phyloP scores from a whole-genome alignment of 1,140 invertebrate genomes.

The Zaprionus kolodkinae region DNA sequence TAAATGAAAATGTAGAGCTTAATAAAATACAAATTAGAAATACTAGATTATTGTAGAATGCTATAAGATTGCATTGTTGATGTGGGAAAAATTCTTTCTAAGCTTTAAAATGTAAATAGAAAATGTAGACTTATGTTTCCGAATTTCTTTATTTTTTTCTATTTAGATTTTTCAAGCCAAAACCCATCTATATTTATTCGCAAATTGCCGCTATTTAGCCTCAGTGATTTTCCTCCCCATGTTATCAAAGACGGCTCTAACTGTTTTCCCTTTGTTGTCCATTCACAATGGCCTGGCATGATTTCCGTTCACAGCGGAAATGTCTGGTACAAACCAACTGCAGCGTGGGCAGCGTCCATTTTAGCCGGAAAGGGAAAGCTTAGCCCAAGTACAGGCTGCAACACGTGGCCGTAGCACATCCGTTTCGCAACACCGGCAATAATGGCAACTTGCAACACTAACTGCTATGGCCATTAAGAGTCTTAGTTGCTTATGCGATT shows the following conservation, averaged over 20 bases:
- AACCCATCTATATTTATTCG: background rate
- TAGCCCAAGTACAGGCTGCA: background rate
- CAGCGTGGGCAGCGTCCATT: conserved; percentile 15
- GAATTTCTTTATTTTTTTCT: too few relatives aligned
- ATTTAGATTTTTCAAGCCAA: background rate
- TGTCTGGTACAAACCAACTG: conserved; percentile 33
- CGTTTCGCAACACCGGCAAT: background rate
- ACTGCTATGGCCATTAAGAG: background rate
- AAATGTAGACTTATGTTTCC: too few relatives aligned
- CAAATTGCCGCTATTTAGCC: background rate
- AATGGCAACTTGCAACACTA: background rate
- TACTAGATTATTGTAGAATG: background rate
- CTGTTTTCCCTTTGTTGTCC: conserved; percentile 19
- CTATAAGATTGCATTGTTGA: background rate
- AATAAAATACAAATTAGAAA: background rate
- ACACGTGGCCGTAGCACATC: background rate
- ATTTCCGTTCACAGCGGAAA: conserved; percentile 34
- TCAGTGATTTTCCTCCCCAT: background rate
- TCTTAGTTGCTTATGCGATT: background rate
- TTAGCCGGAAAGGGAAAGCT: background rate
- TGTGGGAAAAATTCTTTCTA: too few relatives aligned
- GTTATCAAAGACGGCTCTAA: background rate
- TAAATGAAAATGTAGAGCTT: conserved; percentile 1
- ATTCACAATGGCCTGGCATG: conserved; percentile 27
- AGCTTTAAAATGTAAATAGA: background rate